Evolutionary conservation across 2,888 invertebrate genomes (phyloP), one percentile per base, ranked within the genome.

Genomic region (Liposcelis brunnea): DNA sequence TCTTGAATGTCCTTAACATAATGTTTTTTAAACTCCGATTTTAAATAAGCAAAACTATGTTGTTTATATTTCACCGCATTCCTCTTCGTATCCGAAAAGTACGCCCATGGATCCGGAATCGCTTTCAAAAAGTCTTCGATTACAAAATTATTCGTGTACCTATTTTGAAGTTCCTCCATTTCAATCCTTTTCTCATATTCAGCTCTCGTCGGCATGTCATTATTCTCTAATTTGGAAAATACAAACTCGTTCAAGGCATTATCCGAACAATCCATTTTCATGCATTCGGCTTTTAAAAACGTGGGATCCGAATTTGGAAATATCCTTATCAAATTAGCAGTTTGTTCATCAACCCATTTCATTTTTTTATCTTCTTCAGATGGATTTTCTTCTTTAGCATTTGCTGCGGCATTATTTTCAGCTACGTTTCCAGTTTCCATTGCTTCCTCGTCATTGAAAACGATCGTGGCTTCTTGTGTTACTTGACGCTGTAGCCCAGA

Each of bases 81-180:
- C 1, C 55, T 48, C 5, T 55, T 50, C 1, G 48, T 40, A 48
- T 58, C 52, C 12, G 54, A 49, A 54, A 66, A 60, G 49, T 57
- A 53, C 12, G 52, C 47, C 33, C 58, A 53, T 2, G 69, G 69
- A 53, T 68, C 59, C 1, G 67, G 67, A 52, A 67, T 64, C 6
- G 65, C 50, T 44, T 63, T 55, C 1, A 70, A 48, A 54, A 67
- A 70, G 12, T 63, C 55, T 48, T 61, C 54, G 1, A 66, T 55
- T 32, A 59, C 53, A 44, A 70, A 70, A 3, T 64, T 59, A 0
- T 55, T 56, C 0, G 62, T 66, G 47, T 67, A 68, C 26, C 64
- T 61, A 44, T 58, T 58, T 34, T 60, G 60, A 49, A 67, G 63
- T 2, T 65, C 58, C 12, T 26, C 26, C 26, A 26, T 26, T 26